These are phyloP conservation scores for Neotoxoptera formosana DNA, from an alignment of 1,140 invertebrate species.

Conservation along the genomic window DNA sequence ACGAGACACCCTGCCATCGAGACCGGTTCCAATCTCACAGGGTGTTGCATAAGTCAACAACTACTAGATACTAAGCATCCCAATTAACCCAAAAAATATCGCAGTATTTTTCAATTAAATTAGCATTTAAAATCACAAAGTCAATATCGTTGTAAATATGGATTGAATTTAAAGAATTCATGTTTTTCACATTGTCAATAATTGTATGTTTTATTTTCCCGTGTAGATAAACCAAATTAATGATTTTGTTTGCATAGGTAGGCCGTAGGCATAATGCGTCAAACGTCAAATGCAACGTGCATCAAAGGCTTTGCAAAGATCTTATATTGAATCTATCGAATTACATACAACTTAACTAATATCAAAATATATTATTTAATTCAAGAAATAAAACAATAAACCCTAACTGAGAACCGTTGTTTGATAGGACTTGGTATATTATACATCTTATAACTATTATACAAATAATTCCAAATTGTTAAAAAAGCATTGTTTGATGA, in stretches of 20 bases:
- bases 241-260: background rate
- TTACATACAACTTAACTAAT: background rate
- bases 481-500: background rate
- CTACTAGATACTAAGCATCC: too few relatives aligned
- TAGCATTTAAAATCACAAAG: background rate
- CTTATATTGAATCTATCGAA: too few relatives aligned
- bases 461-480: background rate
- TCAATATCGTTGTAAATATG: background rate
- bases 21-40: too few relatives aligned
- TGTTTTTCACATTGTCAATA: background rate
- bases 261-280: too few relatives aligned
- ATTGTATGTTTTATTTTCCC: background rate
- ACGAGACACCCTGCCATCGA: too few relatives aligned
- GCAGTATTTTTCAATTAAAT: too few relatives aligned
- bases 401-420: fast-evolving
- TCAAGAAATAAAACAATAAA: background rate
- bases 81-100: background rate
- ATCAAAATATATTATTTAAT: too few relatives aligned
- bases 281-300: background rate
- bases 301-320: background rate
- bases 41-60: too few relatives aligned
- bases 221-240: background rate
- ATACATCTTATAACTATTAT: background rate
- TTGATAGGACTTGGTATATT: background rate
- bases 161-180: background rate